Evolutionary conservation across 2,113 vertebrate genomes (phyloP).

Genomic region (Chascanopsetta lugubris): DNA sequence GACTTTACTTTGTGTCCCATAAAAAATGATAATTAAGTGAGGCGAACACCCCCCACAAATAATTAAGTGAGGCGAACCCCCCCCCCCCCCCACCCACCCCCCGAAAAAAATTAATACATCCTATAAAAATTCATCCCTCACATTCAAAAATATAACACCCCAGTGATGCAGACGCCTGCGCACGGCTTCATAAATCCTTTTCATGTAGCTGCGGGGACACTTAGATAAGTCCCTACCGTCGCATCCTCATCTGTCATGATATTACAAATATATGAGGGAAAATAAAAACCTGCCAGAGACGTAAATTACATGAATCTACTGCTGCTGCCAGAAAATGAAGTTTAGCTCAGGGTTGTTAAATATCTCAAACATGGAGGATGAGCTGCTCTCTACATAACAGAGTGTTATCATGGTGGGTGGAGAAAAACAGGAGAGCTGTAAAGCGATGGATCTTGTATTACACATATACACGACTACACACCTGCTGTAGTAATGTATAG

Average conservation of each 20-base stretch:
- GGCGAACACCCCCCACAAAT: too few species aligned
- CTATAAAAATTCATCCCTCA: not conserved
- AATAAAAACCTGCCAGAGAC: constrained; percentile 40
- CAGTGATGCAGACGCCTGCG: constrained; percentile 18
- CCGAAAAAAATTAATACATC: not conserved
- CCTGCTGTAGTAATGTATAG: not conserved
- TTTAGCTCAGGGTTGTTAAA: constrained; percentile 22
- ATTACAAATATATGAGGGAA: constrained; percentile 47
- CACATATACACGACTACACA: constrained; percentile 1
- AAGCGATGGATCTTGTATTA: not conserved
- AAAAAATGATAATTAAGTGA: too few species aligned
- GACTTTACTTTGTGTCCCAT: too few species aligned
- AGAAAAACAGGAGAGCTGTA: not conserved
- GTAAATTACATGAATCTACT: constrained; percentile 21
- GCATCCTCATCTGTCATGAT: constrained; percentile 46
- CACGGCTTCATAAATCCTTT: constrained; percentile 39
- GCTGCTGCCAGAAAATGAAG: constrained; percentile 1
- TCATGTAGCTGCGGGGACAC: constrained; percentile 38
- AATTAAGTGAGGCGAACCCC: too few species aligned
- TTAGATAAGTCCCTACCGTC: constrained; percentile 23
- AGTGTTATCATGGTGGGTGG: not conserved
- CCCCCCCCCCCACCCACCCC: too few species aligned
- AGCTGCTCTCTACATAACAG: not conserved
- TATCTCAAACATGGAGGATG: not conserved
- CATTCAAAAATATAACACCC: constrained; percentile 27